Base-by-base conservation (phyloP, 2,888 invertebrate genomes). In the Drosophila affinis region DNA sequence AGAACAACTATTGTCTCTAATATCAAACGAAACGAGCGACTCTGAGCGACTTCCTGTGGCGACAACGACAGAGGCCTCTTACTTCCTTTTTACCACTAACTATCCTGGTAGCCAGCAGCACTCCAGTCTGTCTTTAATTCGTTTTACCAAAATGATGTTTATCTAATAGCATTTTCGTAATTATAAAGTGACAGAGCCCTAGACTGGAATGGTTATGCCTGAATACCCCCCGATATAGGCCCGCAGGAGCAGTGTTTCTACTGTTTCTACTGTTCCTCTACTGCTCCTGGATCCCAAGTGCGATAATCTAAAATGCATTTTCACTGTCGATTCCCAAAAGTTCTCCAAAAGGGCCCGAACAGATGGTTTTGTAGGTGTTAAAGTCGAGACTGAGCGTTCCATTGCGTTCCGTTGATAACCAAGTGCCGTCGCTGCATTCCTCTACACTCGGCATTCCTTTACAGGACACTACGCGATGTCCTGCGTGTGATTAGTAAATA, bases 221-320 rank as follows among this genome's bases (percentile, higher is more conserved):
- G 81, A 88, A 62, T 87, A 76, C 72, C 69, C 74, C 65, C 45
- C 62, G 55, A 44, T 34, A 55, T 14, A 45, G 48, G 49, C 76
- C 76, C 76, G 76, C 67, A 76, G 56, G 48, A 71, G 64, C 53
- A 10, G 44, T 54, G 52, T 39, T 24, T 27, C 27, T 6, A 27
- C 27, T 7, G 27, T 27, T 27, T 4, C 24, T 24, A 10, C 48
- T 54, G 45, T 51, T 65, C 48, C 61, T 49, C 49, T 57, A 53
- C 48, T 34, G 29, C 51, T 65, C 51, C 59, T 49, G 55, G 48
- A 58, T 56, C 63, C 70, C 73, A 49, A 84, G 84, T 81, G 74
- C 69, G 88, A 85, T 87, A 84, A 88, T 87, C 87, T 85, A 88
- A 84, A 85, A 79, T 78, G 75, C 65, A 86, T 77, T 85, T 86